Evolutionary conservation across 2,113 vertebrate species (phyloP).

Genomic region (Pomatorhinus ruficollis): DNA sequence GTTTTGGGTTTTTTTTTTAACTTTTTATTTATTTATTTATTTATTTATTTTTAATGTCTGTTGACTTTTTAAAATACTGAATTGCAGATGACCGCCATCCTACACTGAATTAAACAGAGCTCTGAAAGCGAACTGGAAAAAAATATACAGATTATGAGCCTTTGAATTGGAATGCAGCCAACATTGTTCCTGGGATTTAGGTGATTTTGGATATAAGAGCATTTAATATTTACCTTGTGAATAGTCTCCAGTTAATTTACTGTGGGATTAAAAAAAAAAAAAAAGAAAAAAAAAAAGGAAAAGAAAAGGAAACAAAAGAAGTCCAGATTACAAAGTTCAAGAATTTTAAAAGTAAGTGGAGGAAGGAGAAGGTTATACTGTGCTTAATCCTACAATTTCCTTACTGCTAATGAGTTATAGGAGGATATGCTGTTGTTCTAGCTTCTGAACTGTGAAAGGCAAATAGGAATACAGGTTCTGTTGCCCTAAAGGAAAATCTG

Average conservation of each 20-base stretch:
- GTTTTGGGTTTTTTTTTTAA: too few relatives aligned
- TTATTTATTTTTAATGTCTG: background rate
- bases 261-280: background rate
- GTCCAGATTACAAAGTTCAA: background rate
- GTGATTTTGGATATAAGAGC: background rate
- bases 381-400: slow-evolving; percentile 13
- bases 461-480: background rate
- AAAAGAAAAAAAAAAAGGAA: background rate
- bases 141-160: background rate
- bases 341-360: background rate
- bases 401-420: slow-evolving; percentile 14
- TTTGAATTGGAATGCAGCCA: background rate
- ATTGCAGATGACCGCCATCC: background rate
- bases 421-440: background rate
- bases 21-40: too few relatives aligned
- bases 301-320: background rate
- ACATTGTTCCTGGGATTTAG: slow-evolving; percentile 2
- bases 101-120: background rate
- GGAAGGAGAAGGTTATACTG: background rate
- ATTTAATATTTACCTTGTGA: slow-evolving; percentile 2
- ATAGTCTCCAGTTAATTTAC: background rate
- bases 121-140: background rate
- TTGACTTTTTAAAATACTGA: background rate
- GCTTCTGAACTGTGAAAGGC: background rate
- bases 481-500: background rate